Base-by-base conservation (phyloP, 2,113 vertebrate species). In the Neogobius melanostomus region DNA sequence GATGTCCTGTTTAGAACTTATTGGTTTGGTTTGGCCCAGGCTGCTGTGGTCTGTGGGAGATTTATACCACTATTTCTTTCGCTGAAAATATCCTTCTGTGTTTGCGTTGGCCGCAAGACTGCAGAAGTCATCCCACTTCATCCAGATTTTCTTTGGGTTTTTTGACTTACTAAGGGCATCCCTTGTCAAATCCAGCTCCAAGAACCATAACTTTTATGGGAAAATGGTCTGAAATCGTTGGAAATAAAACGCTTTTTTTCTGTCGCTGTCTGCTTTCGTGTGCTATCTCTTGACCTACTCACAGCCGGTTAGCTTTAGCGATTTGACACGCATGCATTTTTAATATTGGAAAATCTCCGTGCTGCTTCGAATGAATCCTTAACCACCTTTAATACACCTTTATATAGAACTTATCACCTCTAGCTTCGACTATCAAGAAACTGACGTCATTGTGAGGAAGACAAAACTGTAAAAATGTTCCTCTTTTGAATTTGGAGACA, bases 271-370 rank as follows among this genome's bases (percentile, higher is more conserved):
- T 56, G 48, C 45, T 49, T 59, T 15, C 45, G 11, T 67, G 51
- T 8, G 45, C 21, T 46, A 16, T 49, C 75, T 67, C 63, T n/a
- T 10, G 61, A 36, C 52, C 69, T 9, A 2, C 73, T 71, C 63
- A 64, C 66, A 74, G 10, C 47, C 64, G 74, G 80, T 72, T 66
- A 60, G 52, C 81, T 64, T 68, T 76, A 68, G 28, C 60, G 74
- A 82, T 88, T 83, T 87, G 86, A 83, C 74, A 80, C 74, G 47
- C 79, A 90, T 89, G 71, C 85, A 90, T 83, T 36, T 86, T 91
- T 90, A 85, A 90, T 88, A 69, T 53, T 21, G 54, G 68, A 82
- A 86, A 87, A 87, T 86, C 73, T 84, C 71, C 85, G 70, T 46
- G 76, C 76, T 64, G 77, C 67, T 72, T 10, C 75, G 67, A 61